phyloP scores from a whole-genome alignment of 2,797 vertebrate species.

The Hippocampus kuda region DNA sequence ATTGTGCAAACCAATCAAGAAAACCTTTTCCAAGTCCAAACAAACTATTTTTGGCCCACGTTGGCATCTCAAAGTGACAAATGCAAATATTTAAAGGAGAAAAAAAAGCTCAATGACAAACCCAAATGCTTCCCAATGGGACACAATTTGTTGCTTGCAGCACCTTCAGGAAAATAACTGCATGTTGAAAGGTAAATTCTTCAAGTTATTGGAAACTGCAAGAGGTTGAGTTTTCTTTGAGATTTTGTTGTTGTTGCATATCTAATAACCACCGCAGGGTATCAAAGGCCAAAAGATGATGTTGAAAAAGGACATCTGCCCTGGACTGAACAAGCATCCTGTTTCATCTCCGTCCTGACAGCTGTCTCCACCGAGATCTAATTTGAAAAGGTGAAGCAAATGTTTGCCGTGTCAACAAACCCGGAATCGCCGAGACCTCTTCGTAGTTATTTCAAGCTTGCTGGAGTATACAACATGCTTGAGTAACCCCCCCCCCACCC shows the following conservation, averaged over 20 bases:
- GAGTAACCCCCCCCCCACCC: constrained; percentile 13
- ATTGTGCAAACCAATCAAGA: too few species aligned
- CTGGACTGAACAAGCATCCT: not conserved
- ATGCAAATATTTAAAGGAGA: not conserved
- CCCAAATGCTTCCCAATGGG: too few species aligned
- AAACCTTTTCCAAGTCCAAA: too few species aligned
- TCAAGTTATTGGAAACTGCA: too few species aligned
- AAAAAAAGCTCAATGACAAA: too few species aligned
- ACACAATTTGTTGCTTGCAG: too few species aligned
- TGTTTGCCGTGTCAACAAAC: constrained; percentile 56
- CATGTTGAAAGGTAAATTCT: too few species aligned
- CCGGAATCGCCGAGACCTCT: constrained; percentile 15
- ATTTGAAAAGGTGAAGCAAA: constrained; percentile 58
- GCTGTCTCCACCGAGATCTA: constrained; percentile 29
- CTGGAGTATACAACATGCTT: constrained; percentile 35
- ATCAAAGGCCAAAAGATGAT: not conserved
- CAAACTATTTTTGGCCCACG: too few species aligned
- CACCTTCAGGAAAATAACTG: too few species aligned
- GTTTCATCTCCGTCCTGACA: not conserved
- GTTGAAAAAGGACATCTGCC: not conserved
- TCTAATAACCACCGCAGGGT: not conserved
- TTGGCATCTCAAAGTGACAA: too few species aligned
- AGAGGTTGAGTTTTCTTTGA: too few species aligned
- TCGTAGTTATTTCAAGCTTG: constrained; percentile 49
- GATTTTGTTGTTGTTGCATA: too few species aligned